Base-by-base conservation (phyloP, 2,113 vertebrate genomes). In the Zosterops borbonicus region DNA sequence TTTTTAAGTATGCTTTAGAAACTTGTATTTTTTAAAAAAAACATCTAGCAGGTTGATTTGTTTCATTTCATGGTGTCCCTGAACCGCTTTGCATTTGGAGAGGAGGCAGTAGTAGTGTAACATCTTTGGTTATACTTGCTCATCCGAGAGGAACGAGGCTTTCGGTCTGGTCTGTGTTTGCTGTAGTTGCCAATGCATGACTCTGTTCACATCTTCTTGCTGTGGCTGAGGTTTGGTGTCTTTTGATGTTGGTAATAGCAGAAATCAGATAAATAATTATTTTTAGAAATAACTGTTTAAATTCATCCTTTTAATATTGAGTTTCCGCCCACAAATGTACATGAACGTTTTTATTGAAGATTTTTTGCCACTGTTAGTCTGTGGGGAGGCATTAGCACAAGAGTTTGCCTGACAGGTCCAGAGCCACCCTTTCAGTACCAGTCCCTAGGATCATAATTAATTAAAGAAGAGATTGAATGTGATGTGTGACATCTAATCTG, bases 1-100 rank as follows among this genome's bases (percentile, higher is more conserved):
- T 1, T 91, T 95, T 91, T 52, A 89, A 65, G 14, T 82, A 18
- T 86, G 47, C 65, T 90, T 96, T 77, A 85, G 83, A 95, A 94
- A 91, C 25, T 67, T 82, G 17, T 55, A 39, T n/a, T 3, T 68
- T 93, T 87, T 50, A 90, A 77, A 44, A 28, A 89, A 89, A 96
- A 70, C 52, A 37, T 28, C 17, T 68, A 33, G 37, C 69, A 89
- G 67, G 56, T 87, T 91, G 82, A n/a, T 88, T 74, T 68, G 24
- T 37, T 83, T 95, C 62, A 14, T 37, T 90, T 39, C 41, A 14
- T 58, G n/a, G n/a, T 89, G 71, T 68, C 22, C 50, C 80, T 1
- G 4, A 81, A 46, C n/a, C 31, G 31, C 31, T 70, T 35, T 68
- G 49, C 25, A 2, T 96, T 95, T 90, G 89, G 50, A 70, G 76